phyloP scores from a whole-genome alignment of 2,113 vertebrate genomes.

The Pseudorhombus dupliciocellatus region DNA sequence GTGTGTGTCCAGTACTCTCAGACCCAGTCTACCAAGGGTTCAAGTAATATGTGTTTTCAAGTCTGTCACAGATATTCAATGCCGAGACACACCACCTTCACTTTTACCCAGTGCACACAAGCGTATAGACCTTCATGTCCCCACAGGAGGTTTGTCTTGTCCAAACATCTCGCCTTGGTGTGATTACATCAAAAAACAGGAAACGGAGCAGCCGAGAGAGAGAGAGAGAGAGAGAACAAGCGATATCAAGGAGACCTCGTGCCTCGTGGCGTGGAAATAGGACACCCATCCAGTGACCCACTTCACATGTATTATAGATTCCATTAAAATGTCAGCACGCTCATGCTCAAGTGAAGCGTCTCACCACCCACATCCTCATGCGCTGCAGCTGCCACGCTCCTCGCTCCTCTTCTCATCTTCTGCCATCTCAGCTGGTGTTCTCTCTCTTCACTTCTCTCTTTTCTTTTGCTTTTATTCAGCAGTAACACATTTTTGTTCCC shows the following conservation, averaged over 20 bases:
- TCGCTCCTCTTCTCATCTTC: constrained; percentile 38
- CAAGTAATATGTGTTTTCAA: background rate
- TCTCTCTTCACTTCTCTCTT: constrained; percentile 1
- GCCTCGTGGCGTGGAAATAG: constrained; percentile 47
- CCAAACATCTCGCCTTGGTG: constrained; percentile 1
- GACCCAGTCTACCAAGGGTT: too few species aligned
- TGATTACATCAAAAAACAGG: background rate
- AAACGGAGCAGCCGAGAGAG: constrained; percentile 8
- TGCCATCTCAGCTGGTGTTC: constrained; percentile 2
- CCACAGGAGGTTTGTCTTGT: background rate
- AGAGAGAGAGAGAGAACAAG: constrained; percentile 19
- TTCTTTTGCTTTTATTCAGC: background rate
- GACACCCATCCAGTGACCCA: constrained; percentile 66
- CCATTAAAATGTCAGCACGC: constrained; percentile 68
- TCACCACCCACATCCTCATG: constrained; percentile 57
- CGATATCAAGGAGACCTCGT: constrained; percentile 35
- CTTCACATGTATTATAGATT: constrained; percentile 68
- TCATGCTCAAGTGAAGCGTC: constrained; percentile 50
- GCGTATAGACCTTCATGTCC: background rate
- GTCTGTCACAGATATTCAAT: background rate
- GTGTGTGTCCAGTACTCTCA: too few species aligned
- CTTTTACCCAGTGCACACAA: background rate
- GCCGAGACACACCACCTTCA: background rate
- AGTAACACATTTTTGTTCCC: too few species aligned
- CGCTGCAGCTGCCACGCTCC: constrained; percentile 47